Percentiles rank a stretch among this genome's conserved stretches.
These are phyloP conservation scores for Metridium senile DNA, from an alignment of 92 coral and sea anemone genomes.

Conservation along the genomic window DNA sequence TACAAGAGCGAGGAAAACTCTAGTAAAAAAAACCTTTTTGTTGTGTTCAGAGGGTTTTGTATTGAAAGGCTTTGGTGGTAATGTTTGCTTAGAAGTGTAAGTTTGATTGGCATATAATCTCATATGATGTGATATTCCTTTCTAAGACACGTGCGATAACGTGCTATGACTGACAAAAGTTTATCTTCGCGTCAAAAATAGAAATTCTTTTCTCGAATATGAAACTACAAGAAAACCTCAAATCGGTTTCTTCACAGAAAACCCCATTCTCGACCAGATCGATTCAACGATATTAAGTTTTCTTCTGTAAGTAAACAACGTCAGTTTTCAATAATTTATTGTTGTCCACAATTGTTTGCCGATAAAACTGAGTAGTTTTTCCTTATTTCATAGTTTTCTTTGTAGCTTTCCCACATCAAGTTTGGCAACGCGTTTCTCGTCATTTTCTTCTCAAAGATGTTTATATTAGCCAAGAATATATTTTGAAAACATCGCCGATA, in stretches of 20 bases:
- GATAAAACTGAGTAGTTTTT: too few species aligned
- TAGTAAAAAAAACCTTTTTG: not conserved
- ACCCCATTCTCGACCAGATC: too few species aligned
- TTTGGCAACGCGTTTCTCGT: not conserved
- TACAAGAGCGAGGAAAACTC: not conserved
- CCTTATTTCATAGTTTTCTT: too few species aligned
- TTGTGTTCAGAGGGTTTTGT: not conserved
- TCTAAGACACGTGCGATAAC: slow-evolving; percentile 33
- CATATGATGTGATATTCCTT: slow-evolving; percentile 15
- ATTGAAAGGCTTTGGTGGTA: slow-evolving; percentile 1
- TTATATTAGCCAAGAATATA: not conserved
- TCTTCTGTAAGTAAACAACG: not conserved
- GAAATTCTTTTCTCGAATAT: not conserved
- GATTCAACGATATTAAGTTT: too few species aligned
- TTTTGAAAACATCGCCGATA: not conserved
- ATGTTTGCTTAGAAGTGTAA: slow-evolving; percentile 25
- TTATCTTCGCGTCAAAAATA: not conserved
- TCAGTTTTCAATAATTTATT: not conserved
- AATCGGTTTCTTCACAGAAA: not conserved
- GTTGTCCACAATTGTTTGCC: not conserved
- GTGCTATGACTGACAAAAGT: slow-evolving; percentile 12
- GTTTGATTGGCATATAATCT: slow-evolving; percentile 24
- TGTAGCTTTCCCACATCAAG: not conserved
- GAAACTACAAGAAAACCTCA: not conserved
- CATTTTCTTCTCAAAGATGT: not conserved